Evolutionary conservation across 2,797 vertebrate genomes (phyloP), one percentile per base, ranked within the genome.

Genomic region (Gadopsis bispinosus): DNA sequence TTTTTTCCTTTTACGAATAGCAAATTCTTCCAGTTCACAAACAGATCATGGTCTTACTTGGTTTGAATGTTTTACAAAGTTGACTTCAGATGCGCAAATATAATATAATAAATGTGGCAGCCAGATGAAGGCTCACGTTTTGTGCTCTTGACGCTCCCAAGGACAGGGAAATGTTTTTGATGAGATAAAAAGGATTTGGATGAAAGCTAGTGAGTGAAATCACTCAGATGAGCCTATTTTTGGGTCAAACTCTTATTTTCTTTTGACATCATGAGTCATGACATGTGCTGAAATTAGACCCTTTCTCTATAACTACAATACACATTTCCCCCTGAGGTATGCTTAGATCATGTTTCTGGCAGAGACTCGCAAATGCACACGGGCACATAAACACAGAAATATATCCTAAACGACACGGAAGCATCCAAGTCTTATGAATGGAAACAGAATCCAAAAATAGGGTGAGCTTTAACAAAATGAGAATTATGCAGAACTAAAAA

Each of bases 371-470:
- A 45, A 20, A 69, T 72, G 22, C 51, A 26, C 58, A 79, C 37
- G 73, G 53, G 48, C 66, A 58, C 4, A 43, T 22, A 85, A 73
- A 83, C 62, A 62, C 59, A 79, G 50, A 84, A 50, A 63, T 43
- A 55, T 31, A 64, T 66, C 73, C 64, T 80, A 55, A 84, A 60
- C 76, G 35, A 68, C 43, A 58, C 35, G 31, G 31, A 63, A 50
- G 14, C 72, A 56, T 67, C 73, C 59, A 68, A 61, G 59, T 65
- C 54, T 73, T 81, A 22, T 87, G 86, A 91, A 91, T 85, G 69
- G 54, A 88, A 85, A 86, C 47, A 83, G 47, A 87, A 83, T 82
- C 71, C 73, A 85, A 83, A 83, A 90, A 87, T 87, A 86, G 76
- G 69, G 78, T 19, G 56, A 59, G 85, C 79, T 78, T 69, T 50